These are phyloP conservation scores for Drosophila demipolita DNA, from an alignment of 2,888 invertebrate genomes.

Conservation along the genomic window DNA sequence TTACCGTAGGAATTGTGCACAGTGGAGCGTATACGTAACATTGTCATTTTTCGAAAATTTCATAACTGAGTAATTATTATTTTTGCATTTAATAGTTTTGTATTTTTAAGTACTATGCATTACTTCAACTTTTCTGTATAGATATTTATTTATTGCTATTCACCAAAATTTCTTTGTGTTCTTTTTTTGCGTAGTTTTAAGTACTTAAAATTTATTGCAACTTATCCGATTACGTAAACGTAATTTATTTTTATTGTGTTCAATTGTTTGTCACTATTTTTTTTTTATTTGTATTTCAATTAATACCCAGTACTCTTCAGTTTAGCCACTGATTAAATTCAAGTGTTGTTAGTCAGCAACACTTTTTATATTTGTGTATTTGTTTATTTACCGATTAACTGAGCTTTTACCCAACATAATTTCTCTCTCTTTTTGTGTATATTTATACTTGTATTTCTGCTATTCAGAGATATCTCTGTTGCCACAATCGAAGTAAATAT, in stretches of 20 bases:
- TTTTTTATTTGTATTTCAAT: not conserved
- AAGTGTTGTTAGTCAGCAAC: not conserved
- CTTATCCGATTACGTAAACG: not conserved
- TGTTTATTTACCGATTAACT: not conserved
- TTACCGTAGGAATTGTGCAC: constrained; percentile 66
- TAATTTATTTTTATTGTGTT: not conserved
- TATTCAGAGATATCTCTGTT: not conserved
- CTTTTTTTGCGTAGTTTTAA: not conserved
- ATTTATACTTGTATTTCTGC: not conserved
- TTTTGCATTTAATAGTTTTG: not conserved
- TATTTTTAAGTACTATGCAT: not conserved
- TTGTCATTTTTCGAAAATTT: not conserved
- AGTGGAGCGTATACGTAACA: constrained; percentile 44
- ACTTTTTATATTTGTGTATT: not conserved
- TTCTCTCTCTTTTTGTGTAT: not conserved
- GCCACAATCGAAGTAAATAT: not conserved
- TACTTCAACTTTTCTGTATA: not conserved
- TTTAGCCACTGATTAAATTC: not conserved
- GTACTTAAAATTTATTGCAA: not conserved
- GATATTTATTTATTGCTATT: not conserved
- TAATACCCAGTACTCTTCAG: not conserved
- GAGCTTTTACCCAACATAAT: not conserved
- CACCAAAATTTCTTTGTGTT: not conserved
- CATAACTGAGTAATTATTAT: not conserved
- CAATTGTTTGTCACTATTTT: not conserved